A percentile compares a stretch with the other conserved stretches of the same genome.
Conservation (phyloP, 2,113 vertebrate genomes). For the Vulpes lagopus region DNA sequence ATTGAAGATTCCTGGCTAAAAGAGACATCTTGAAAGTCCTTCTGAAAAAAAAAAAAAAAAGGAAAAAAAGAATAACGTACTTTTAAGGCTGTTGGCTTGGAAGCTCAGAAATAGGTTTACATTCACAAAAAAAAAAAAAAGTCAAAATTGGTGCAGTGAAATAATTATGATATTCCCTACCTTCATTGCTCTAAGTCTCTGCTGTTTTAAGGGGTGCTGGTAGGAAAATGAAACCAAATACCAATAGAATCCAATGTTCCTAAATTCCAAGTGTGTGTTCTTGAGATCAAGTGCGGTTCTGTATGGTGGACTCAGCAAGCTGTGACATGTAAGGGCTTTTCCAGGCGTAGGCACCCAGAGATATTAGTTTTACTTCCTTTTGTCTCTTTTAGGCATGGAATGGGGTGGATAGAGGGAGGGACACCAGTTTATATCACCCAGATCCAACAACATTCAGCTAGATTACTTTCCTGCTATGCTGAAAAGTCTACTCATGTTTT, state of each 20-base stretch:
- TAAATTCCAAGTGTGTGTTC: neutral
- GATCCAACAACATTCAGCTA: neutral
- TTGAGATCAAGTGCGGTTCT: neutral
- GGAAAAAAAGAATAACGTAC: neutral
- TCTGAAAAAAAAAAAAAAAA: neutral
- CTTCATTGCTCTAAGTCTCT: neutral
- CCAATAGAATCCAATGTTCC: neutral
- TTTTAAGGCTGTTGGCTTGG: neutral
- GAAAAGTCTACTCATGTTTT: neutral
- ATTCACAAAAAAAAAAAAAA: neutral
- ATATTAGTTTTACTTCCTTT: neutral
- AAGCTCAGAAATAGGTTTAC: neutral
- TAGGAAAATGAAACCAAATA: neutral
- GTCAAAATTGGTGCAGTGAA: neutral
- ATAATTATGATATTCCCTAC: neutral
- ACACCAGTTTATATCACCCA: neutral
- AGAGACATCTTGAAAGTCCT: neutral
- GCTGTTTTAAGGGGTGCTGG: neutral
- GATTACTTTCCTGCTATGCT: neutral
- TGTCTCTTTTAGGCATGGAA: neutral
- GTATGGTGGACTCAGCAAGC: neutral
- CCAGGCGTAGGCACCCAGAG: neutral
- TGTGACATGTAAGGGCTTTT: neutral
- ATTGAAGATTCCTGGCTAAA: neutral
- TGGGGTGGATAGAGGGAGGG: neutral